Conservation (phyloP, 2,888 invertebrate genomes). For the Polydrusus pterygomalis region DNA sequence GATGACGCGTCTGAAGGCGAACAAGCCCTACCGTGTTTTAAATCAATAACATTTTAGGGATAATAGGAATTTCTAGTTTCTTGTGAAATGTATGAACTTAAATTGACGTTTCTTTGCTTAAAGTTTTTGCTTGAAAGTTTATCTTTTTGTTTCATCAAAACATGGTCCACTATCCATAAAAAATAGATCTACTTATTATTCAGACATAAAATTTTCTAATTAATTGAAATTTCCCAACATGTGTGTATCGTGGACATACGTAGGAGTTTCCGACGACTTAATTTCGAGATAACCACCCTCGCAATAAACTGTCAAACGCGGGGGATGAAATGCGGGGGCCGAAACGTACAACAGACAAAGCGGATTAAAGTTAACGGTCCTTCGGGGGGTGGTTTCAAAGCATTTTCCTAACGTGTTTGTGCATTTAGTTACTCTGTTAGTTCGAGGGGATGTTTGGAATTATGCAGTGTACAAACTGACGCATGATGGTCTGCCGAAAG, state of each 20-base stretch:
- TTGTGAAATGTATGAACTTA: no score
- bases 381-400: slow-evolving; percentile 29
- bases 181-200: no score
- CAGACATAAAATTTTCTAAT: neutral
- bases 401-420: slow-evolving; percentile 29
- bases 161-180: no score
- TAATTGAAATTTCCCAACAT: slow-evolving; percentile 27
- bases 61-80: no score
- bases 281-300: slow-evolving; percentile 30
- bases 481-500: neutral
- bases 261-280: slow-evolving; percentile 45
- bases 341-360: slow-evolving; percentile 4
- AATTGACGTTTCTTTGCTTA: no score
- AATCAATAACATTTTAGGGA: no score
- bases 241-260: slow-evolving; percentile 15
- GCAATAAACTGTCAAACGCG: slow-evolving; percentile 15
- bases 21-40: no score
- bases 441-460: slow-evolving; percentile 11
- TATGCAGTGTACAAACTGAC: slow-evolving; percentile 5
- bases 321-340: neutral
- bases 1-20: no score
- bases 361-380: slow-evolving; percentile 20
- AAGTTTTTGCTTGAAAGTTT: no score
- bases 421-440: slow-evolving; percentile 18
- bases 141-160: no score